Conservation (phyloP, 2,113 vertebrate genomes). For the Colossoma macropomum region DNA sequence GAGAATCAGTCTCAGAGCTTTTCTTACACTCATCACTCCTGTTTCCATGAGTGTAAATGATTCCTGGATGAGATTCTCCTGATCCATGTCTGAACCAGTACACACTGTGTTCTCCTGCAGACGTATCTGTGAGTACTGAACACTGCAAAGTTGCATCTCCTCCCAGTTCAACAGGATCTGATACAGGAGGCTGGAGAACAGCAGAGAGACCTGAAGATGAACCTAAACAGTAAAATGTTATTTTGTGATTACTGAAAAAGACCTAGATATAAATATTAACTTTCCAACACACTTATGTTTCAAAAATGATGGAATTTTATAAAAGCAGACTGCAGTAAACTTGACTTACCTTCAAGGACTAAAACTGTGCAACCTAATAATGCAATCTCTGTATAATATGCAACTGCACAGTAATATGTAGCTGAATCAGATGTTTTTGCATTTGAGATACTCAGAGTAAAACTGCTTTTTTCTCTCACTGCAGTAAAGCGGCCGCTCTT, state of each 20-base stretch:
- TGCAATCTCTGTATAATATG: background rate
- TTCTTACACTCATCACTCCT: background rate
- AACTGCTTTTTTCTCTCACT: background rate
- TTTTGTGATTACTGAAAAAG: background rate
- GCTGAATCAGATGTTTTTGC: background rate
- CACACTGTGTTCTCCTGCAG: background rate
- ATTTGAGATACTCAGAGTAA: background rate
- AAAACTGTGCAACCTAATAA: background rate
- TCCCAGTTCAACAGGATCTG: background rate
- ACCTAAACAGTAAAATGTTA: background rate
- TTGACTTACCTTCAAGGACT: background rate
- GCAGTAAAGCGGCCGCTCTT: background rate
- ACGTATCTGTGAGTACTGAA: background rate
- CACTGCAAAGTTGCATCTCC: background rate
- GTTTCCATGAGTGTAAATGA: constrained; percentile 6
- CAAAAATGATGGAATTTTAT: no score
- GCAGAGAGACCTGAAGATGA: background rate
- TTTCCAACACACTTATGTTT: no score
- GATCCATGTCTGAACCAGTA: background rate
- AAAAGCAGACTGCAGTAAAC: no score
- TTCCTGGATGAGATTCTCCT: constrained; percentile 3
- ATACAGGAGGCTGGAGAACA: background rate
- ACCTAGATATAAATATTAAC: no score
- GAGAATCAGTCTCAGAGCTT: background rate
- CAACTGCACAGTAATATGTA: background rate